Evolutionary conservation across 2,113 vertebrate genomes (phyloP), one percentile per base, ranked within the genome.

Genomic region (Sinocyclocheilus anophthalmus): DNA sequence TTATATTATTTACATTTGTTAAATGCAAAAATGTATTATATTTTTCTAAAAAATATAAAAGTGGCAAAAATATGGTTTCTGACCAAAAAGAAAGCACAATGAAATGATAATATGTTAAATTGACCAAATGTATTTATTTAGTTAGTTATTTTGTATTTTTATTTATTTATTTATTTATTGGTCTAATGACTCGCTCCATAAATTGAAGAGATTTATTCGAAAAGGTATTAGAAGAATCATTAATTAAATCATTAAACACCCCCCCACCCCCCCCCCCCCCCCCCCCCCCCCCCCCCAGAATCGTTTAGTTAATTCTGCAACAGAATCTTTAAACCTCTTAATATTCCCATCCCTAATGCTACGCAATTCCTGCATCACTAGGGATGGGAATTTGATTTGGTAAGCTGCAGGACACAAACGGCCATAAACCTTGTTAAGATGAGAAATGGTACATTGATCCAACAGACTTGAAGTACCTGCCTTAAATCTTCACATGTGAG

Each of bases 381-480:
- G 5, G 18, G 12, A 24, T 48, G 24, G 72, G 3, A 72, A 81
- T 57, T n/a, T 75, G 69, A 85, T 80, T 69, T 73, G 84, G 57
- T 67, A 20, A 76, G 26, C 39, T 48, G 24, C 30, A 69, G 84
- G n/a, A 77, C 59, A 73, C 69, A 39, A 59, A 20, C 16, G 0
- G 4, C 76, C 48, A 61, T 65, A 57, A 61, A 37, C 42, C 59
- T 59, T 69, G 13, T 37, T 45, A 75, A 14, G 30, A 73, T 20
- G 57, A 86, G 75, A 78, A 76, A 76, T 14, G 37, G 11, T 37
- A n/a, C 26, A 50, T 33, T 86, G 39, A 53, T 84, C 59, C 9
- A 78, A 55, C 14, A 14, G 10, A 26, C 20, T 83, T 69, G 78
- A 26, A 55, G 39, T 77, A 63, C 76, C 84, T 87, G 73, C 72